phyloP scores from a whole-genome alignment of 2,113 vertebrate genomes.

The Herpetotheres cachinnans region DNA sequence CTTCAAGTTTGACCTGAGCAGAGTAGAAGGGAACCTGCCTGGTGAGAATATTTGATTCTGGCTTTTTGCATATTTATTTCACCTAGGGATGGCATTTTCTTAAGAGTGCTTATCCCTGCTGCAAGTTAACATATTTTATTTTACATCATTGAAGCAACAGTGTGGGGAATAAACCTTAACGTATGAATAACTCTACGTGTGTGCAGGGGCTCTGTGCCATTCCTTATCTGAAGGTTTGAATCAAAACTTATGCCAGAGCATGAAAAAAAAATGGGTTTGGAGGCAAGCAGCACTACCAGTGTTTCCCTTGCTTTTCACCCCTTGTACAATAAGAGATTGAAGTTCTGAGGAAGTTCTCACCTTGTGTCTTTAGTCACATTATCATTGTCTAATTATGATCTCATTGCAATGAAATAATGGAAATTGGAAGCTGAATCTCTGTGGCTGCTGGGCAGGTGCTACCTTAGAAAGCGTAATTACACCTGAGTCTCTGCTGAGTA shows the following conservation, averaged over 20 bases:
- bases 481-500: background rate
- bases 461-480: background rate
- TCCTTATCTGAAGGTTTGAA: background rate
- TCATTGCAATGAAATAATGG: background rate
- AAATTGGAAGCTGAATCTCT: background rate
- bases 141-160: background rate
- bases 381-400: background rate
- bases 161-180: background rate
- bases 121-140: background rate
- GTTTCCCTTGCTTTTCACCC: background rate
- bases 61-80: constrained; percentile 41
- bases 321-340: accelerated
- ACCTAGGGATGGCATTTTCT: background rate
- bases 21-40: constrained; percentile 6
- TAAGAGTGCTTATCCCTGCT: background rate
- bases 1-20: background rate
- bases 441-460: background rate
- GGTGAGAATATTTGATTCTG: background rate
- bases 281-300: background rate
- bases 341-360: background rate
- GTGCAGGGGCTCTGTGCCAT: background rate
- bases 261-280: background rate
- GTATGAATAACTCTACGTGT: background rate
- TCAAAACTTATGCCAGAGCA: background rate
- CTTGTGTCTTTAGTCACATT: background rate